phyloP scores from a whole-genome alignment of 2,113 vertebrate species.

The Nycticryphes semicollaris region DNA sequence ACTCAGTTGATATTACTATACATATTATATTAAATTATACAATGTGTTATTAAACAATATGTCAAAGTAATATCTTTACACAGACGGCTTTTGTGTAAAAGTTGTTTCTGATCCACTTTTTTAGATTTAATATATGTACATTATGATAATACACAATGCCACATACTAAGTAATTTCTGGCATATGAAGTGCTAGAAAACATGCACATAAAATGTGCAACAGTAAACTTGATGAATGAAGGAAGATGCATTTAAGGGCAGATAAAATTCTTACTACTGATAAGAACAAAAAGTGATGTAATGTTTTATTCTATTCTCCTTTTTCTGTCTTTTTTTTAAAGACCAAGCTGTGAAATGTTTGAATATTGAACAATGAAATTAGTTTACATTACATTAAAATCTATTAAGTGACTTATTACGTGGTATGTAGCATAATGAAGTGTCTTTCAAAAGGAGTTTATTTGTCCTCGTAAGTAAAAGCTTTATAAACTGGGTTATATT shows the following conservation, averaged over 20 bases:
- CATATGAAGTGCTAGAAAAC: background rate
- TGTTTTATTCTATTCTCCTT: background rate
- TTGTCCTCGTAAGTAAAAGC: background rate
- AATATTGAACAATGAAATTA: background rate
- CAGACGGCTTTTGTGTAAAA: background rate
- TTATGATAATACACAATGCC: background rate
- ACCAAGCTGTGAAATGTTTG: background rate
- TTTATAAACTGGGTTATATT: background rate
- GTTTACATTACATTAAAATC: background rate
- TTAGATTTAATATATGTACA: background rate
- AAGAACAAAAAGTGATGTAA: background rate
- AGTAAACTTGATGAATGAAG: background rate
- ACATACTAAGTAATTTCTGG: background rate
- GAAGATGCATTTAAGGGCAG: background rate
- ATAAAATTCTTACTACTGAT: background rate
- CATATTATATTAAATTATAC: background rate
- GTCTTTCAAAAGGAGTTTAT: background rate
- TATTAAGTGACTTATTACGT: background rate
- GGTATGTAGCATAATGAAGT: background rate
- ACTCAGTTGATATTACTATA: background rate
- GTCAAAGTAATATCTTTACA: background rate
- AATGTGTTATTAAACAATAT: background rate
- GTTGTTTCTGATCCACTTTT: background rate
- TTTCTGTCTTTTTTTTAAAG: background rate
- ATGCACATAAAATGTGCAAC: background rate